phyloP scores from a whole-genome alignment of 2,113 vertebrate species.

The Brachionichthys hirsutus region DNA sequence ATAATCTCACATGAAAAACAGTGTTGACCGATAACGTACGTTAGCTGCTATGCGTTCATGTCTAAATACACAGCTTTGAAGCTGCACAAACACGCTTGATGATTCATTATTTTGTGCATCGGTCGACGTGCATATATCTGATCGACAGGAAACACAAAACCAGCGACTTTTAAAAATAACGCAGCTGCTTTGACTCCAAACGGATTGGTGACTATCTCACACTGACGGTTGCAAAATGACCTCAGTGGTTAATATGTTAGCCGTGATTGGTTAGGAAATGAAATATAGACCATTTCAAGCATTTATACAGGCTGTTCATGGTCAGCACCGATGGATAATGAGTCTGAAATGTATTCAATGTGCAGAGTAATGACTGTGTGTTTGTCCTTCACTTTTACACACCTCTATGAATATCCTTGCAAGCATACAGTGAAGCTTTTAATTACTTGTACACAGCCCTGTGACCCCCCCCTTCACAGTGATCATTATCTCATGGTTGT shows the following conservation, averaged over 20 bases:
- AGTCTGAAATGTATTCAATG: constrained; percentile 31
- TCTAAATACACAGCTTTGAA: background rate
- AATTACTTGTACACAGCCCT: constrained; percentile 58
- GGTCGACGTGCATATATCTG: too few species aligned
- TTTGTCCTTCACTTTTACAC: constrained; percentile 33
- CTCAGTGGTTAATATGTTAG: constrained; percentile 13
- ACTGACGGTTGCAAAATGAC: constrained; percentile 13
- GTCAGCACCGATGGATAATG: constrained; percentile 34
- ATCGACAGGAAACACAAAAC: background rate
- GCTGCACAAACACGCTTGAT: background rate
- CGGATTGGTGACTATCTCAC: constrained; percentile 5
- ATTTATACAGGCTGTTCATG: constrained; percentile 32
- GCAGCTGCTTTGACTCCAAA: background rate
- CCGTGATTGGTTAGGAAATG: constrained; percentile 11
- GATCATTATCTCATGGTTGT: constrained; percentile 26
- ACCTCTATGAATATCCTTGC: constrained; percentile 14
- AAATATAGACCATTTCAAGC: constrained; percentile 31
- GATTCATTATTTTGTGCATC: too few species aligned
- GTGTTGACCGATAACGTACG: too few species aligned
- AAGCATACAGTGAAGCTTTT: constrained; percentile 49
- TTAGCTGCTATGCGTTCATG: background rate
- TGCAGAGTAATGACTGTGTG: constrained; percentile 9
- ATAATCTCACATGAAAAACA: background rate
- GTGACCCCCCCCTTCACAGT: constrained; percentile 13
- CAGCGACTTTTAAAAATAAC: constrained; percentile 9